Evolutionary conservation across 2,113 vertebrate genomes (phyloP).

Genomic region (Dromas ardeola): DNA sequence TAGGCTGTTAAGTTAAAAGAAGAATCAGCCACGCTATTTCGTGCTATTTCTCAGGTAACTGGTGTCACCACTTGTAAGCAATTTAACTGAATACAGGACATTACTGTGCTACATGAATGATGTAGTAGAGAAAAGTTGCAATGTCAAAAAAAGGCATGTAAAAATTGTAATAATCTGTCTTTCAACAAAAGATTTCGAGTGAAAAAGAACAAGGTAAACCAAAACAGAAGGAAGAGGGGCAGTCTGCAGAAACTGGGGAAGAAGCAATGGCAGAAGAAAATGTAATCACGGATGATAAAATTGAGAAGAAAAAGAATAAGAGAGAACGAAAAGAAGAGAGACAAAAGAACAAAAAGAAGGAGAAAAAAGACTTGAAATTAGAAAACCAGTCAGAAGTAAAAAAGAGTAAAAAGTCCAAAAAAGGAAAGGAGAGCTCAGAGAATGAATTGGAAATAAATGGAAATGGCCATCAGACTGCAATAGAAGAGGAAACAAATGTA

Average conservation of each 20-base stretch:
- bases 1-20: background rate
- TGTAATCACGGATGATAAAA: background rate
- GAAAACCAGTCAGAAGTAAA: conserved; percentile 39
- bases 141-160: background rate
- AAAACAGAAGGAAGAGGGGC: background rate
- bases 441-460: background rate
- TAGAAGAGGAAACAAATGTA: background rate
- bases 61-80: background rate
- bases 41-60: background rate
- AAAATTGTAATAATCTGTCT: background rate
- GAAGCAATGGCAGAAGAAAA: background rate
- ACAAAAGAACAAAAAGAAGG: conserved; percentile 80
- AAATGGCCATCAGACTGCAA: background rate
- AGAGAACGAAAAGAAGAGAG: conserved; percentile 85
- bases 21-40: background rate
- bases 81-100: background rate
- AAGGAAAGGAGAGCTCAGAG: background rate
- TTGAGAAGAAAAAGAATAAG: conserved; percentile 81
- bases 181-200: conserved; percentile 31
- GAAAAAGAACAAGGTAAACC: conserved; percentile 14
- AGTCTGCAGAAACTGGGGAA: background rate
- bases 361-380: conserved; percentile 69
- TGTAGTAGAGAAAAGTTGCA: background rate
- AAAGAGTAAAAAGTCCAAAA: conserved; percentile 70
- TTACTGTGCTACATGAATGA: background rate